Base-by-base conservation (phyloP, 2,888 invertebrate genomes). In the Acronicta alni region DNA sequence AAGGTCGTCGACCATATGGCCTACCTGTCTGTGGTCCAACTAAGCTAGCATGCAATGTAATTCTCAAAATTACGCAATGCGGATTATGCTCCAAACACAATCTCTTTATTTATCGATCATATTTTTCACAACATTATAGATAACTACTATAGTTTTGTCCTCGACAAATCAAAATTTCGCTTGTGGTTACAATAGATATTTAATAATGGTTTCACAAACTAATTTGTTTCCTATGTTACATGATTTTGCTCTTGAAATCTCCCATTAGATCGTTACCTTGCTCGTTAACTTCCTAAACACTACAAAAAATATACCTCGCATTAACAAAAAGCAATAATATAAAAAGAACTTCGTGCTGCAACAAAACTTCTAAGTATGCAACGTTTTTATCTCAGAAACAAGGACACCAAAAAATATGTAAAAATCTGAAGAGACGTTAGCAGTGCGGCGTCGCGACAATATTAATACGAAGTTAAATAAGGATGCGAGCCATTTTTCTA, bases 1-100 rank as follows among this genome's bases (percentile, higher is more conserved):
- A 90, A 90, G 90, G 90, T 86, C 90, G 85, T 72, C 89, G 88
- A 86, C 90, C 90, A 90, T 90, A 89, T 90, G 90, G 89, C 84
- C 80, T 85, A 85, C 84, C 84, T 83, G 83, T 77, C 74, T 77
- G 65, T 70, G 72, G 48, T 54, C 61, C 42, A 76, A 72, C 69
- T 70, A 72, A 74, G 54, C 69, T 62, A 74, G 66, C 81, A 72
- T 65, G 77, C 76, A 76, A 80, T 74, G 65, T 58, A 54, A 78
- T 68, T 72, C 75, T 75, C 67, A 75, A 82, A 85, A 82, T 83
- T 81, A 77, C 75, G 76, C 77, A 82, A 82, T 53, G 43, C 37
- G 17, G 30, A 51, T 65, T 70, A 69, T 65, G 57, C 56, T 38
- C 51, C 42, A 54, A 65, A 67, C 67, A 77, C 72, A 68, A 76